Percentiles rank a stretch among this genome's conserved stretches.
Evolutionary conservation across 2,113 vertebrate genomes (phyloP).

Genomic region (Psettodes erumei): DNA sequence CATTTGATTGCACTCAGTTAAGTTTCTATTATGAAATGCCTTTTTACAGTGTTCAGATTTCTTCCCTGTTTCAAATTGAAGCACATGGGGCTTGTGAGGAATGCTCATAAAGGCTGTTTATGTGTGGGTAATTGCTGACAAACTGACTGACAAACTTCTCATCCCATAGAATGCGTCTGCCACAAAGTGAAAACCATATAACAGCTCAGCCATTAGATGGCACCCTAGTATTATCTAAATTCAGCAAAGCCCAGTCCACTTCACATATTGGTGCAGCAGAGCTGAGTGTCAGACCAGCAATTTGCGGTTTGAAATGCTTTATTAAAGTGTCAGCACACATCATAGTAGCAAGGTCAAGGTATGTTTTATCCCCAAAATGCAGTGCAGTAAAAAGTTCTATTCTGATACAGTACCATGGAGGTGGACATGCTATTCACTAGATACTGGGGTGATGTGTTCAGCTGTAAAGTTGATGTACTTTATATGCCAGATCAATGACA

Average conservation of each 20-base stretch:
- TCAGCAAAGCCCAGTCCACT: not conserved
- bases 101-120: too few species aligned
- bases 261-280: not conserved
- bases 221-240: not conserved
- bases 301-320: not conserved
- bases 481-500: not conserved
- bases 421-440: too few species aligned
- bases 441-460: not conserved
- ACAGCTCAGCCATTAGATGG: conserved; percentile 56
- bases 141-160: too few species aligned
- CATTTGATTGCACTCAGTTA: not conserved
- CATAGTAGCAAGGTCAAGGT: not conserved
- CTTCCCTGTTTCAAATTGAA: too few species aligned
- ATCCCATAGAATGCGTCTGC: too few species aligned
- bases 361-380: not conserved
- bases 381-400: not conserved
- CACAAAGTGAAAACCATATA: too few species aligned
- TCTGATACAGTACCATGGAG: not conserved
- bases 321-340: not conserved
- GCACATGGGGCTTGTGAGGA: too few species aligned
- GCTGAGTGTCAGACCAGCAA: not conserved
- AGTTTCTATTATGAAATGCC: not conserved
- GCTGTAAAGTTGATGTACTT: not conserved
- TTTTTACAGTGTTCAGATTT: too few species aligned
- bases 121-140: too few species aligned